These are phyloP conservation scores for Danionella dracula DNA, from an alignment of 2,797 vertebrate genomes.

Conservation along the genomic window DNA sequence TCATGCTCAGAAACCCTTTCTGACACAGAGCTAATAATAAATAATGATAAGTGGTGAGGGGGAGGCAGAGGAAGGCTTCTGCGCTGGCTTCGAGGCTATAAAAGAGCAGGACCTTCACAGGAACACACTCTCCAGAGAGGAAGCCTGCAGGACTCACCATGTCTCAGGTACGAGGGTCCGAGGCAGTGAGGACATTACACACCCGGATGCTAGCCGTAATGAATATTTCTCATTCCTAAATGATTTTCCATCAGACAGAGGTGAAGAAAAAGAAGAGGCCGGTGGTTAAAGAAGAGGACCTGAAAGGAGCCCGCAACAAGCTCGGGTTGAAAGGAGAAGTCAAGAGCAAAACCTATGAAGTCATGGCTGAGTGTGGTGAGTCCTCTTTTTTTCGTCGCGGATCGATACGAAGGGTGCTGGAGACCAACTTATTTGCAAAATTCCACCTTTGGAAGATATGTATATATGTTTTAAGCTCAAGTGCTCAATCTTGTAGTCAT, in stretches of 20 bases:
- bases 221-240: background rate
- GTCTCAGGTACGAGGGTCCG: conserved; percentile 63
- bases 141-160: conserved; percentile 46
- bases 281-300: conserved; percentile 87
- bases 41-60: conserved; percentile 62
- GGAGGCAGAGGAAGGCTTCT: no score
- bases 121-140: conserved; percentile 30
- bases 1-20: conserved; percentile 36
- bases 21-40: conserved; percentile 69
- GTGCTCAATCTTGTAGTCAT: no score
- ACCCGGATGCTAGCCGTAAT: no score
- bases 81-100: no score
- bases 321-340: conserved; percentile 83
- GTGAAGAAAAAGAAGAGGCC: conserved; percentile 92
- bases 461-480: no score
- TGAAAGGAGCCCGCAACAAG: conserved; percentile 88
- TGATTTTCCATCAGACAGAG: conserved; percentile 54
- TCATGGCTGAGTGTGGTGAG: conserved; percentile 93
- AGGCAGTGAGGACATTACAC: background rate
- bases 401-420: no score
- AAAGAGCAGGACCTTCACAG: conserved; percentile 34
- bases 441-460: no score
- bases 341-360: conserved; percentile 96
- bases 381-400: conserved; percentile 14
- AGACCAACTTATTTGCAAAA: no score